Conservation (phyloP, 2,113 vertebrate genomes). For the Sorex araneus region DNA sequence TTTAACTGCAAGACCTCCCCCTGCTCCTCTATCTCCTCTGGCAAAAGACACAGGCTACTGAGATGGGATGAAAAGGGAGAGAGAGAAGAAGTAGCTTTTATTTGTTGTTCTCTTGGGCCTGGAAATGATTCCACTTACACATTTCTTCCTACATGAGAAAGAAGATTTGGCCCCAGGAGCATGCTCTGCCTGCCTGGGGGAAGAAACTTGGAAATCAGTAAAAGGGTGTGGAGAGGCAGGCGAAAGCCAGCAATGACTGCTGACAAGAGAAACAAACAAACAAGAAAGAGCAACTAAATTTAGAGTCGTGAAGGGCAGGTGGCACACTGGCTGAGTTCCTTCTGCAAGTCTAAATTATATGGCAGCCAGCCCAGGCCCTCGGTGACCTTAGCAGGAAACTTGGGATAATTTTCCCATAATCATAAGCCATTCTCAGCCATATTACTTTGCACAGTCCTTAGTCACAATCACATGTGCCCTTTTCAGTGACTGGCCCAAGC, state of each 20-base stretch:
- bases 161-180: not conserved
- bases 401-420: conserved; percentile 79
- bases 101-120: not conserved
- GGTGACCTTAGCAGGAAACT: conserved; percentile 82
- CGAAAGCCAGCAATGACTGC: conserved; percentile 85
- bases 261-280: conserved; percentile 65
- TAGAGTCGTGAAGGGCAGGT: conserved; percentile 76
- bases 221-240: conserved; percentile 69
- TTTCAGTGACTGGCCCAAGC: conserved; percentile 22
- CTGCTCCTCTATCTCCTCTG: not conserved
- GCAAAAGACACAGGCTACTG: too few relatives aligned
- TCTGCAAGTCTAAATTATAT: conserved; percentile 71
- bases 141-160: conserved; percentile 30
- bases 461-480: conserved; percentile 62
- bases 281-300: conserved; percentile 71
- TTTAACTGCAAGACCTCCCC: not conserved
- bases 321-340: conserved; percentile 74
- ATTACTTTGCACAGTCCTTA: conserved; percentile 75
- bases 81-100: not conserved
- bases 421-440: conserved; percentile 78
- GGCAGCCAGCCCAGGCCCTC: conserved; percentile 78
- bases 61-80: not conserved
- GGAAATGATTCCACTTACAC: not conserved
- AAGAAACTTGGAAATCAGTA: conserved; percentile 70
- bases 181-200: conserved; percentile 51